Evolutionary conservation across 2,797 vertebrate genomes (phyloP).

Genomic region (Zalophus californianus): DNA sequence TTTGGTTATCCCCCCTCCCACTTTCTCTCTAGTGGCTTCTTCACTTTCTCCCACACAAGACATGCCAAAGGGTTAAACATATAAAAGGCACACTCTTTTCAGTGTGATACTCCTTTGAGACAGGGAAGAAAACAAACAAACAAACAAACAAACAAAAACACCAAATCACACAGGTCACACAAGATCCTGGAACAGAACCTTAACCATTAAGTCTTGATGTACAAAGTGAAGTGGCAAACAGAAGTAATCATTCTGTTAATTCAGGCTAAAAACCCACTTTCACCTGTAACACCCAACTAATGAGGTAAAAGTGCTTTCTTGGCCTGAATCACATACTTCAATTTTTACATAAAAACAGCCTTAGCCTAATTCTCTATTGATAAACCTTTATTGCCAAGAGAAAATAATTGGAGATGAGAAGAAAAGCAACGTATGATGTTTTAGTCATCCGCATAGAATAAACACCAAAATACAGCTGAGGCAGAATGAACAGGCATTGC

Average conservation of each 20-base stretch:
- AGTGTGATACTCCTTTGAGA: background rate
- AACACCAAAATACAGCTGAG: background rate
- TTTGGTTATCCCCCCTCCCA: background rate
- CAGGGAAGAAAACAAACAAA: background rate
- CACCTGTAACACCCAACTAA: slow-evolving; percentile 45
- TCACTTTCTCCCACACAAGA: background rate
- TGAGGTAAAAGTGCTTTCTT: slow-evolving; percentile 50
- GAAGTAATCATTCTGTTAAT: slow-evolving; percentile 59
- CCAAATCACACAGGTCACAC: background rate
- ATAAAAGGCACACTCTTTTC: background rate
- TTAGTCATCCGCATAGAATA: slow-evolving; percentile 6
- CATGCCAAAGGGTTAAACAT: background rate
- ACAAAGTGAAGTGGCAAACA: slow-evolving; percentile 19
- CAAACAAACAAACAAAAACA: background rate
- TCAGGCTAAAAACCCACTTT: slow-evolving; percentile 49
- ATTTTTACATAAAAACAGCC: slow-evolving; percentile 53
- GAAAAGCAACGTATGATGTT: slow-evolving; percentile 32
- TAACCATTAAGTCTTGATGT: slow-evolving; percentile 30
- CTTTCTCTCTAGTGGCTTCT: background rate
- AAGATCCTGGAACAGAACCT: slow-evolving; percentile 4
- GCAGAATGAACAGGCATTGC: background rate
- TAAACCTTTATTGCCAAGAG: slow-evolving; percentile 42
- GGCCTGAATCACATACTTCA: slow-evolving; percentile 44
- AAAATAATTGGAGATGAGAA: slow-evolving; percentile 48
- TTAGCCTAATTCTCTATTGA: slow-evolving; percentile 51